Percentiles rank a stretch among this genome's conserved stretches.
Conservation (phyloP, 2,888 invertebrate genomes). For the Phyllotreta cruciferae region DNA sequence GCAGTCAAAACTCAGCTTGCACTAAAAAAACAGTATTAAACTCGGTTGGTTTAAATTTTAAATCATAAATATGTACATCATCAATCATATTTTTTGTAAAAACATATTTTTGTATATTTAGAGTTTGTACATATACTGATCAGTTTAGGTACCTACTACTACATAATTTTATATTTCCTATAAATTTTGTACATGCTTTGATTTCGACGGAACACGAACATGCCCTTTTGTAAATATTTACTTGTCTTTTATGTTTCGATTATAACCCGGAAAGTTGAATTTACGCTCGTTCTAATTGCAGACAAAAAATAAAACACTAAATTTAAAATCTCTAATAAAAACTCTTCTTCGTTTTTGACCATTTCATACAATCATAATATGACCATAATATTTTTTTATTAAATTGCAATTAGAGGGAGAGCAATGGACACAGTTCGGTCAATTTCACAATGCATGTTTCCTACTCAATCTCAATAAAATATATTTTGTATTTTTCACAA, state of each 20-base stretch:
- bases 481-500: constrained; percentile 15
- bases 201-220: constrained; percentile 42
- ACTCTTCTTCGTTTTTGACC: too few relatives aligned
- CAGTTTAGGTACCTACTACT: constrained; percentile 48
- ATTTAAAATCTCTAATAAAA: too few relatives aligned
- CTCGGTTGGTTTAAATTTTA: constrained; percentile 43
- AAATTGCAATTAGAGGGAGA: too few relatives aligned
- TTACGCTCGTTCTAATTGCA: constrained; percentile 1
- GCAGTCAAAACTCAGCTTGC: constrained; percentile 48
- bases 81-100: constrained; percentile 49
- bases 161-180: constrained; percentile 47
- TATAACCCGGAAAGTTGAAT: constrained; percentile 14
- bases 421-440: too few relatives aligned
- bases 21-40: constrained; percentile 52
- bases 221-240: constrained; percentile 49
- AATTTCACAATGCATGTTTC: too few relatives aligned
- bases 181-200: constrained; percentile 48
- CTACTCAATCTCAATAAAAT: constrained; percentile 20
- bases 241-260: constrained; percentile 31
- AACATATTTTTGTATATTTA: constrained; percentile 52
- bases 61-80: constrained; percentile 46
- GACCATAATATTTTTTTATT: too few relatives aligned
- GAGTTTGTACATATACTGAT: constrained; percentile 46
- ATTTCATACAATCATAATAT: too few relatives aligned
- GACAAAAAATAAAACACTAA: too few relatives aligned